phyloP scores from a whole-genome alignment of 2,113 vertebrate genomes.

The Chaenocephalus aceratus region DNA sequence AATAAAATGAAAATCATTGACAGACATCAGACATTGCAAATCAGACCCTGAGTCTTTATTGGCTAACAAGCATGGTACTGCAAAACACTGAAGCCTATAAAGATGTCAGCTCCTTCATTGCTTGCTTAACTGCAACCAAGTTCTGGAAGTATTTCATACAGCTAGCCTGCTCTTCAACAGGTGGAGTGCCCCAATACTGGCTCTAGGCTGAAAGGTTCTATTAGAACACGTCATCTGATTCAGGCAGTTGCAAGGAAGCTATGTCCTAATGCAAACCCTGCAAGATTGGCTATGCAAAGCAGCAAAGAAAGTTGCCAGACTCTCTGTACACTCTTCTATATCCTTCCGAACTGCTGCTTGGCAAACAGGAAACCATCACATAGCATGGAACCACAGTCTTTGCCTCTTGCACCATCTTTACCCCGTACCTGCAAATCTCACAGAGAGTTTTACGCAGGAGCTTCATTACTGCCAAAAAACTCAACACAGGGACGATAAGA shows the following conservation, averaged over 20 bases:
- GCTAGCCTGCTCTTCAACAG: conserved; percentile 12
- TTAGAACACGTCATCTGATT: conserved; percentile 36
- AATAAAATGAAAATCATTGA: background rate
- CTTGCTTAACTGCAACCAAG: background rate
- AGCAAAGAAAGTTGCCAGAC: conserved; percentile 21
- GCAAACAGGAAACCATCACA: conserved; percentile 55
- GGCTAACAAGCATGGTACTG: background rate
- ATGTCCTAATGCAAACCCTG: too few species aligned
- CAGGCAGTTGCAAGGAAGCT: conserved; percentile 16
- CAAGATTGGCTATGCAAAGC: conserved; percentile 31
- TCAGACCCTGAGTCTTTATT: background rate
- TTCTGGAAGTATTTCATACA: background rate
- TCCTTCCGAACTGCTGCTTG: background rate
- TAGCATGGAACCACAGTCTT: conserved; percentile 7
- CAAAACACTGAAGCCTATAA: conserved; percentile 2
- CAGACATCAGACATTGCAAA: too few species aligned
- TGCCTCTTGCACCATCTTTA: conserved; percentile 9
- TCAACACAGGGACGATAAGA: background rate
- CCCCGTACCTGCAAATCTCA: conserved; percentile 41
- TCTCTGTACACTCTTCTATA: background rate
- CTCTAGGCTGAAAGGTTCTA: conserved; percentile 3
- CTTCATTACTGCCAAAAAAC: conserved; percentile 34
- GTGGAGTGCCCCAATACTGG: background rate
- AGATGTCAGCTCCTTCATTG: background rate
- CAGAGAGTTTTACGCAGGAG: conserved; percentile 27